Conservation (phyloP, 2,888 invertebrate genomes). For the Dastarcus helophoroides region DNA sequence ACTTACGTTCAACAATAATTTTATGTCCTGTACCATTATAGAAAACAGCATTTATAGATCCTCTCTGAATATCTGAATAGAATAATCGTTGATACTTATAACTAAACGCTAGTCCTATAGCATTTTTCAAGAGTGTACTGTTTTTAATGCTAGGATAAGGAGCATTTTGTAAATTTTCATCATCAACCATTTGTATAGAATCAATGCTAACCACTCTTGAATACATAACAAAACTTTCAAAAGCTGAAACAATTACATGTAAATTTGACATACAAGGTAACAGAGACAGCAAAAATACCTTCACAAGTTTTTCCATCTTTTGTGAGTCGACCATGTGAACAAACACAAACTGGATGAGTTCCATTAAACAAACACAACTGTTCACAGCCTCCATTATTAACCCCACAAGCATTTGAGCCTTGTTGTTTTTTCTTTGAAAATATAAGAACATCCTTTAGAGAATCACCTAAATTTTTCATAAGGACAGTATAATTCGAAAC, state of each 20-base stretch:
- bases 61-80: slow-evolving; percentile 82
- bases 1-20: slow-evolving; percentile 56
- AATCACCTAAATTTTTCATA: slow-evolving; percentile 48
- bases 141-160: slow-evolving; percentile 65
- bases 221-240: slow-evolving; percentile 73
- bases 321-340: slow-evolving; percentile 68
- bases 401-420: slow-evolving; percentile 52
- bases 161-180: slow-evolving; percentile 61
- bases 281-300: slow-evolving; percentile 28
- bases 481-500: slow-evolving; percentile 44
- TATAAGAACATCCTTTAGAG: slow-evolving; percentile 58
- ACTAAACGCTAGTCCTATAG: slow-evolving; percentile 74
- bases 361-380: slow-evolving; percentile 68
- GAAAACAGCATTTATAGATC: slow-evolving; percentile 68
- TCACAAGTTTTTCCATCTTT: slow-evolving; percentile 56
- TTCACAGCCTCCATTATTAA: slow-evolving; percentile 60
- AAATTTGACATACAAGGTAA: slow-evolving; percentile 1
- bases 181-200: slow-evolving; percentile 65
- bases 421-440: slow-evolving; percentile 44
- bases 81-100: slow-evolving; percentile 57
- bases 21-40: slow-evolving; percentile 69
- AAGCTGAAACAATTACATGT: slow-evolving; percentile 41
- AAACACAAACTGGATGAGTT: slow-evolving; percentile 57
- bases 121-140: slow-evolving; percentile 66
- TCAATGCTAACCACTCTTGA: slow-evolving; percentile 73